A percentile compares a stretch with the other conserved stretches of the same genome.
These are phyloP conservation scores for Nanorana parkeri DNA, from an alignment of 2,113 vertebrate genomes.

Conservation along the genomic window DNA sequence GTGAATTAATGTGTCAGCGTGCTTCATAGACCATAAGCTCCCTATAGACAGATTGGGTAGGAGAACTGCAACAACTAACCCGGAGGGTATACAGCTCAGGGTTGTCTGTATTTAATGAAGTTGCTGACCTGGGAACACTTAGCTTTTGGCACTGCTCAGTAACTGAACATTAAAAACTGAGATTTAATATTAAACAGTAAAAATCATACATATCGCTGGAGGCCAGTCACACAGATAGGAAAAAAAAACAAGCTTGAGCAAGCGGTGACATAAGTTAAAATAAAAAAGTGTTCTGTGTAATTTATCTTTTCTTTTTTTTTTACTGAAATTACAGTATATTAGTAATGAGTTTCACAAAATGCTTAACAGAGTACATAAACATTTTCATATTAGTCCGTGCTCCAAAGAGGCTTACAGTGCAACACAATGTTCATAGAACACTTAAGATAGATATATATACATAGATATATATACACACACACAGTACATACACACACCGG, in stretches of 20 bases:
- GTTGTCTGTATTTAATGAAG: conserved; percentile 68
- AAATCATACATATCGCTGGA: conserved; percentile 65
- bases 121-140: conserved; percentile 66
- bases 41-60: conserved; percentile 61
- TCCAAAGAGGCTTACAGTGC: too few species aligned
- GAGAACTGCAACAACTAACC: conserved; percentile 63
- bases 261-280: conserved; percentile 2
- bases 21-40: conserved; percentile 63
- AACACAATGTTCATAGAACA: too few species aligned
- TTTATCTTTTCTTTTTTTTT: too few species aligned
- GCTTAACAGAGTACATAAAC: too few species aligned
- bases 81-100: conserved; percentile 59
- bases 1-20: conserved; percentile 53
- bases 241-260: neutral
- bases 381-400: too few species aligned
- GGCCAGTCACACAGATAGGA: conserved; percentile 54
- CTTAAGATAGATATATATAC: too few species aligned
- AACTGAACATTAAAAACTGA: conserved; percentile 60
- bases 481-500: too few species aligned
- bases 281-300: too few species aligned
- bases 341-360: too few species aligned
- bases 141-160: conserved; percentile 62
- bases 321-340: too few species aligned
- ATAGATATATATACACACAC: too few species aligned
- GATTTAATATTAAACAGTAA: conserved; percentile 71